A percentile compares a stretch with the other conserved stretches of the same genome.
Evolutionary conservation across 2,113 vertebrate genomes (phyloP).

Genomic region (Strix uralensis): DNA sequence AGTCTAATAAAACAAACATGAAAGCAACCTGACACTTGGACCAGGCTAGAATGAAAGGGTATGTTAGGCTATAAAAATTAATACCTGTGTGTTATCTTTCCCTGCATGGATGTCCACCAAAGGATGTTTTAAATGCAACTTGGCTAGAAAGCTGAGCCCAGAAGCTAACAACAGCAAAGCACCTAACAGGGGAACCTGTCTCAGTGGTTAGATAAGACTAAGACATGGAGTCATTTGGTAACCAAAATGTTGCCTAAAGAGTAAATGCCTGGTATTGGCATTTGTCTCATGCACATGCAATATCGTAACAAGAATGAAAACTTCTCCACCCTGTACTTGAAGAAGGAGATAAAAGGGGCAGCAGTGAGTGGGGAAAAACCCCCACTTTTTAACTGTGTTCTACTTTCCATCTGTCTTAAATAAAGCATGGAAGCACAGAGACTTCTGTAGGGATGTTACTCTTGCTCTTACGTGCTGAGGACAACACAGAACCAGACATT

Average conservation of each 20-base stretch:
- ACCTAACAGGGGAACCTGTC: not conserved
- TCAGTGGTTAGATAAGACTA: not conserved
- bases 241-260: not conserved
- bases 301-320: not conserved
- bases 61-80: not conserved
- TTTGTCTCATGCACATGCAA: not conserved
- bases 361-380: not conserved
- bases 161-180: not conserved
- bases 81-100: not conserved
- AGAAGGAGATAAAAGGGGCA: not conserved
- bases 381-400: not conserved
- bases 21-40: not conserved
- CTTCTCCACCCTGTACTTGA: not conserved
- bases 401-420: not conserved
- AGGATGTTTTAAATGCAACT: not conserved
- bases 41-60: not conserved
- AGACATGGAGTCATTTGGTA: not conserved
- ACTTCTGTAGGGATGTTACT: not conserved
- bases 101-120: not conserved
- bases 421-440: not conserved
- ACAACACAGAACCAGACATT: not conserved
- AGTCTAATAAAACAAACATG: not conserved
- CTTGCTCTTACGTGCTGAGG: not conserved
- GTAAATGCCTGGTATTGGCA: not conserved
- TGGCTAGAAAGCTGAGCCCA: not conserved